A percentile compares a stretch with the other conserved stretches of the same genome.
phyloP scores from a whole-genome alignment of 2,113 vertebrate species.

The Campylorhamphus procurvoides region DNA sequence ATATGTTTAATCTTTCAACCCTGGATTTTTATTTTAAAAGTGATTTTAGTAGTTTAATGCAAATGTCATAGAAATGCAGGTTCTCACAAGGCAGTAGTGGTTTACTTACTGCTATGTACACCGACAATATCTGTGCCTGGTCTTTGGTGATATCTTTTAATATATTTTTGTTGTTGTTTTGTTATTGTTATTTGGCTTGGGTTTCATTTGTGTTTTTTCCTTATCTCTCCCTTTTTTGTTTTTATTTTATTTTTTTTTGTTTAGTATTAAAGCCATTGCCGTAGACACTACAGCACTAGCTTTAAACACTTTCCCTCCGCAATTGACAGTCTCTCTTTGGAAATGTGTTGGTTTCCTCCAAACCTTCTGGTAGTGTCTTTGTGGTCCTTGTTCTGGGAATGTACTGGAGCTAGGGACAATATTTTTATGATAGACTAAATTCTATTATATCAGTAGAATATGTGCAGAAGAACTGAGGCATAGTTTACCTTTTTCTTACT shows the following conservation, averaged over 20 bases:
- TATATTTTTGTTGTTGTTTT: neutral
- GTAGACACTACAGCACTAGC: too few species aligned
- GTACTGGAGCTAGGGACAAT: neutral
- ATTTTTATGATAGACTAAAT: neutral
- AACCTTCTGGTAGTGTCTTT: neutral
- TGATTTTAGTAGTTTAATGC: neutral
- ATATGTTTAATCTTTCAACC: neutral
- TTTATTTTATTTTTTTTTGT: neutral
- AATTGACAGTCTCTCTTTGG: neutral
- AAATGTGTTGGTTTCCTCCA: neutral
- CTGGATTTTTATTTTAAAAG: neutral
- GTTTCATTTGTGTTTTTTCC: neutral
- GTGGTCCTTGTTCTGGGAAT: neutral
- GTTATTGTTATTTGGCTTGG: neutral
- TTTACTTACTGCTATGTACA: neutral
- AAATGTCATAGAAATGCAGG: neutral
- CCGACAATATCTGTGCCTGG: neutral
- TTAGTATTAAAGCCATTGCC: neutral
- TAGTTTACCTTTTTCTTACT: neutral
- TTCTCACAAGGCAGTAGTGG: neutral
- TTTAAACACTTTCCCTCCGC: neutral
- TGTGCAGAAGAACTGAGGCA: neutral
- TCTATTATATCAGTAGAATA: neutral
- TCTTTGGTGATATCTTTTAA: neutral
- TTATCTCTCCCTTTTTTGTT: too few species aligned